Conservation (phyloP, 2,888 invertebrate species). For the Diloba caeruleocephala region DNA sequence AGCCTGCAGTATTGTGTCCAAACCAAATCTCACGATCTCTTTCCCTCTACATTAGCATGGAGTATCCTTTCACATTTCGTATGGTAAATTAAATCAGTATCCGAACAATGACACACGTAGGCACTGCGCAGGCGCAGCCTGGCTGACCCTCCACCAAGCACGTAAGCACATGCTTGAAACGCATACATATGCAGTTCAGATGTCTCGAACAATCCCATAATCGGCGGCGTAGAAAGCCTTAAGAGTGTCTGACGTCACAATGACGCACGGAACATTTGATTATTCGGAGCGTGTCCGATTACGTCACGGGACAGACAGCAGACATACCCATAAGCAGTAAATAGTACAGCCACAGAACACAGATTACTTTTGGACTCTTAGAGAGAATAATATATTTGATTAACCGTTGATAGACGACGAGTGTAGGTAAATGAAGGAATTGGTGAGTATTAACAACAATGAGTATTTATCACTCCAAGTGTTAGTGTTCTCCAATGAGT, state of each 20-base stretch:
- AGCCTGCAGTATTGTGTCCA: too few relatives aligned
- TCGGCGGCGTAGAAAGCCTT: constrained; percentile 44
- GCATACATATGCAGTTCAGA: constrained; percentile 24
- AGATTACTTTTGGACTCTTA: too few relatives aligned
- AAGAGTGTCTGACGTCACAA: constrained; percentile 64
- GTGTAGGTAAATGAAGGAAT: too few relatives aligned
- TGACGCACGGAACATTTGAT: constrained; percentile 74
- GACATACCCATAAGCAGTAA: background rate
- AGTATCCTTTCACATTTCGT: constrained; percentile 16
- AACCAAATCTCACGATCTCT: background rate
- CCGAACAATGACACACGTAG: constrained; percentile 14
- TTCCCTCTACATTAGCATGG: background rate
- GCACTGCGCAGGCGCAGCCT: background rate
- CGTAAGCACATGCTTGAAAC: constrained; percentile 18
- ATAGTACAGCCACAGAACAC: too few relatives aligned
- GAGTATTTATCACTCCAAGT: too few relatives aligned
- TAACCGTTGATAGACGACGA: too few relatives aligned
- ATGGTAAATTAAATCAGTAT: constrained; percentile 4
- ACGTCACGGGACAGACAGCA: constrained; percentile 64
- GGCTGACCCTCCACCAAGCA: constrained; percentile 12
- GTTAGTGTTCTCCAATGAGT: too few relatives aligned
- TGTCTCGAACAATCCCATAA: constrained; percentile 41
- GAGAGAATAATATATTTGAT: too few relatives aligned
- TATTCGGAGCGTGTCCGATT: constrained; percentile 71
- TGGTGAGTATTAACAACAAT: too few relatives aligned